phyloP scores from a whole-genome alignment of 1,140 invertebrate species.

The Trialeurodes vaporariorum region DNA sequence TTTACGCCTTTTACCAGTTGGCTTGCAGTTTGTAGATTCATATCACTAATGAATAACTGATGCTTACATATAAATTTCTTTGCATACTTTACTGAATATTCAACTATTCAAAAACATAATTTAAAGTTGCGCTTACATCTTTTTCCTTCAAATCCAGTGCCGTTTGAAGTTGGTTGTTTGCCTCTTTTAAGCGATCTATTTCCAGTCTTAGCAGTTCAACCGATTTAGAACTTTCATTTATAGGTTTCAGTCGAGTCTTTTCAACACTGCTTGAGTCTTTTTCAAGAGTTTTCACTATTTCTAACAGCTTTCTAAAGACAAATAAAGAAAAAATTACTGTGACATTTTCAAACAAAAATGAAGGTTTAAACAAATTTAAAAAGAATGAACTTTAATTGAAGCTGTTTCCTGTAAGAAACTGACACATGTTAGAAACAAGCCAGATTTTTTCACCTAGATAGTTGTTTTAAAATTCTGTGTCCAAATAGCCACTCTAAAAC shows the following conservation, averaged over 20 bases:
- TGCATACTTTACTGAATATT: no score
- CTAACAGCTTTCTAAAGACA: slow-evolving; percentile 26
- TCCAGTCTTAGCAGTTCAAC: slow-evolving; percentile 34
- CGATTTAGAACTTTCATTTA: slow-evolving; percentile 16
- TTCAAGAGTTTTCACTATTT: slow-evolving; percentile 20
- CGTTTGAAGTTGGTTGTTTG: slow-evolving; percentile 34
- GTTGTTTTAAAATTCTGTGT: no score
- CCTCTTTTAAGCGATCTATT: slow-evolving; percentile 37
- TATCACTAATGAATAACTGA: no score
- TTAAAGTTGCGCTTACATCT: slow-evolving; percentile 5
- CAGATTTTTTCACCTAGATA: no score
- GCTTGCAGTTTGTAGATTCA: no score
- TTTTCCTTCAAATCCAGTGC: not conserved
- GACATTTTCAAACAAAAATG: no score
- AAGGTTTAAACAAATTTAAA: no score
- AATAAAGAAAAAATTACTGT: slow-evolving; percentile 7
- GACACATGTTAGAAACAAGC: no score
- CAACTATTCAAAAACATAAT: not conserved
- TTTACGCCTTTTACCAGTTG: no score
- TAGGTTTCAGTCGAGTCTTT: slow-evolving; percentile 16
- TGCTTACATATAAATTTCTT: no score
- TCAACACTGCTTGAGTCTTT: slow-evolving; percentile 13
- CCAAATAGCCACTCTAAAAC: no score
- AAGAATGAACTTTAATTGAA: no score
- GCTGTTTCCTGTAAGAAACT: slow-evolving; percentile 9